A percentile compares a stretch with the other conserved stretches of the same genome.
These are phyloP conservation scores for Morone saxatilis DNA, from an alignment of 2,113 vertebrate species.

Conservation along the genomic window DNA sequence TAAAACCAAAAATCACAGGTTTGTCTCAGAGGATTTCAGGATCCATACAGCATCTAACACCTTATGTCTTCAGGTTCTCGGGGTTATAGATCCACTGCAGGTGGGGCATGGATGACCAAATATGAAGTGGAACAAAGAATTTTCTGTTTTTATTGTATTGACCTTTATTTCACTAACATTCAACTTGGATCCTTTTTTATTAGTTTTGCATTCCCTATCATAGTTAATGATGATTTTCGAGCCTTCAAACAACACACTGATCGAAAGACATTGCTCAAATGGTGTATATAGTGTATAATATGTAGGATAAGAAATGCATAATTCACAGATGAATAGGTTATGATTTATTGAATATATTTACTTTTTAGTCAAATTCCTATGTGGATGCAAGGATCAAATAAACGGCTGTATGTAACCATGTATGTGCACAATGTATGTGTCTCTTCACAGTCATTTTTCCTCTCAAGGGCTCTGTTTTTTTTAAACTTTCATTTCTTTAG, in stretches of 20 bases:
- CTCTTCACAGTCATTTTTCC: background rate
- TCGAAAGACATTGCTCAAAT: background rate
- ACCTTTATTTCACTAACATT: too few species aligned
- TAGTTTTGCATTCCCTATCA: too few species aligned
- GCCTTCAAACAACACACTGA: background rate
- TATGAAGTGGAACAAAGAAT: too few species aligned
- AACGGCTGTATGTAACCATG: background rate
- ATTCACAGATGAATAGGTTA: background rate
- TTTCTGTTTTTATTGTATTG: too few species aligned
- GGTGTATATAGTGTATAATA: background rate
- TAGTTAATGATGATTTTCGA: too few species aligned
- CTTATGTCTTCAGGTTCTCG: slow-evolving; percentile 7
- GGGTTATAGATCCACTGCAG: too few species aligned
- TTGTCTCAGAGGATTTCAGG: slow-evolving; percentile 49
- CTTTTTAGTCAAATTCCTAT: background rate
- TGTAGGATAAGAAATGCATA: background rate
- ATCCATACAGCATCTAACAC: slow-evolving; percentile 29
- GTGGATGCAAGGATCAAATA: background rate
- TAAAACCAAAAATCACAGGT: slow-evolving; percentile 21
- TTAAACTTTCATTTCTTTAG: background rate
- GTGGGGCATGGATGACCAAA: too few species aligned
- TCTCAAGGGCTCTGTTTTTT: background rate
- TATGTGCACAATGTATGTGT: background rate
- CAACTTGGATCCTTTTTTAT: too few species aligned
- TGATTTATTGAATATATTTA: background rate